Evolutionary conservation across 2,113 vertebrate species (phyloP).

Genomic region (Albula glossodonta): DNA sequence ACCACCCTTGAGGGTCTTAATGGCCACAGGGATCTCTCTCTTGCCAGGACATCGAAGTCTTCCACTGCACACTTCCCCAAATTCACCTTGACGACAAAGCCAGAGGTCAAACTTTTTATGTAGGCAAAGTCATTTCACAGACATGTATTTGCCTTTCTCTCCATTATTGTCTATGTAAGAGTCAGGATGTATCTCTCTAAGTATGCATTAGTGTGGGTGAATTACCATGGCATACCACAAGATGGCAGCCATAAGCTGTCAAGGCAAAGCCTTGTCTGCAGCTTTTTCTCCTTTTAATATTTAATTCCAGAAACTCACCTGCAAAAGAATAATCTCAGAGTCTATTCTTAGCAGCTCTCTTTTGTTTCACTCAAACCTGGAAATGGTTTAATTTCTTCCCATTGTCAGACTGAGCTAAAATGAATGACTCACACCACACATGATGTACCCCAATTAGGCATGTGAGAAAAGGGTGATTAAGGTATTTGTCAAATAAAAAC

Average conservation of each 20-base stretch:
- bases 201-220: neutral
- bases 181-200: too few relatives aligned
- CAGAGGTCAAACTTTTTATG: neutral
- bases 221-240: conserved; percentile 39
- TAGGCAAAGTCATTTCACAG: neutral
- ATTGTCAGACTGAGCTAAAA: conserved; percentile 32
- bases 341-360: conserved; percentile 34
- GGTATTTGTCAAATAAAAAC: conserved; percentile 31
- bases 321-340: conserved; percentile 9
- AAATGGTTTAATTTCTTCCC: conserved; percentile 14
- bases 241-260: conserved; percentile 44
- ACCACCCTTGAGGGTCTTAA: conserved; percentile 94
- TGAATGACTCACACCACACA: conserved; percentile 33
- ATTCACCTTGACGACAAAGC: conserved; percentile 79
- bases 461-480: conserved; percentile 10
- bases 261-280: neutral
- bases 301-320: neutral
- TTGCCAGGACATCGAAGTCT: conserved; percentile 87
- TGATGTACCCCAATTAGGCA: conserved; percentile 26
- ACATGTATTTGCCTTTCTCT: neutral
- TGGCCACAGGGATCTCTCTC: conserved; percentile 90
- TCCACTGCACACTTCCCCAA: conserved; percentile 96
- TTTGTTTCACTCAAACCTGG: conserved; percentile 19
- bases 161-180: neutral
- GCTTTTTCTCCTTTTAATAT: neutral